phyloP scores from a whole-genome alignment of 1,140 invertebrate species.

The Luehdorfia chinensis region DNA sequence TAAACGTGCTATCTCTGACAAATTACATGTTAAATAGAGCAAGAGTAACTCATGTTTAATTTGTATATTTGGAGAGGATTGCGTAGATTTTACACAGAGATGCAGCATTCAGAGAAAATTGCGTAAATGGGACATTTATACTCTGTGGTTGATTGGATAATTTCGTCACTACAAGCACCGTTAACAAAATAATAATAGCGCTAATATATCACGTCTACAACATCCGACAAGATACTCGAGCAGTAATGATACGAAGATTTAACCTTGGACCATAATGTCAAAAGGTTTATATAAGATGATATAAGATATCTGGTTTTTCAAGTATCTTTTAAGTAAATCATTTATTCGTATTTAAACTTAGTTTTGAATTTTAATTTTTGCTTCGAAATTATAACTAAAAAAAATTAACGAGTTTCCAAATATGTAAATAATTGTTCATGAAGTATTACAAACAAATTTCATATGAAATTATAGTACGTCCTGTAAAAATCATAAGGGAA shows the following conservation, averaged over 20 bases:
- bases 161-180: background rate
- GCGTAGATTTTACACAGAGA: constrained; percentile 29
- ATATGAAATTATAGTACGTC: background rate
- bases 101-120: constrained; percentile 32
- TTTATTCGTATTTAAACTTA: background rate
- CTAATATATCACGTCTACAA: constrained; percentile 1
- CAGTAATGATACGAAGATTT: constrained; percentile 3
- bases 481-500: too few species aligned
- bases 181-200: constrained; percentile 6
- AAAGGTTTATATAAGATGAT: background rate
- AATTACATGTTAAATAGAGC: constrained; percentile 26
- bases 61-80: constrained; percentile 23
- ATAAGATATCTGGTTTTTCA: background rate
- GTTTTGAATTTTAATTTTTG: background rate
- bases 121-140: constrained; percentile 33
- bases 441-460: background rate
- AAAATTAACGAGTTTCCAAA: background rate
- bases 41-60: constrained; percentile 23
- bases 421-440: background rate
- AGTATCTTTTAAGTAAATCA: background rate
- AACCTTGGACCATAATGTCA: constrained; percentile 16
- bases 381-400: background rate
- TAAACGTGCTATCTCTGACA: constrained; percentile 23
- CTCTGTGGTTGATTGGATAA: background rate
- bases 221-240: constrained; percentile 7